Base-by-base conservation (phyloP, 2,797 vertebrate genomes). In the Molossus molossus region DNA sequence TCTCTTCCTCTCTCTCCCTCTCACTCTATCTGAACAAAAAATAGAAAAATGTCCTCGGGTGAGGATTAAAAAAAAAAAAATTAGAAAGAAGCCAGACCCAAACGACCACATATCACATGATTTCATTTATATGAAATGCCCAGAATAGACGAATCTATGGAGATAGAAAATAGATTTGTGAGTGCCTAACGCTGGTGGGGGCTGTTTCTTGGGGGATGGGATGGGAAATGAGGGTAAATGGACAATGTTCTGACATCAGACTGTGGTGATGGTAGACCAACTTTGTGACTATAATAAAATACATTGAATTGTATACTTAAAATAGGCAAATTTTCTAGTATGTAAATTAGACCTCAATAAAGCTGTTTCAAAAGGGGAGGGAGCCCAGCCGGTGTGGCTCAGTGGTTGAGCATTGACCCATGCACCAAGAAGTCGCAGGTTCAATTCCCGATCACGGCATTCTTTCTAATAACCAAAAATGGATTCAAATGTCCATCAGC, bases 141-240 rank as follows among this genome's bases (percentile, higher is more conserved):
- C 11, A 21, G 83, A 45, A n/a, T 0, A 75, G 53, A 65, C 33
- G 33, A 12, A 12, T 21, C 33, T 57, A 2, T 14, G 25, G 64
- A 37, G 90, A 89, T 6, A 7, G 29, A 64, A 29, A 48, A 9
- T 6, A 45, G 62, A 45, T 60, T 12, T 2, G 13, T 29, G 14
- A n/a, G 25, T 48, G 23, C 65, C 60, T 1, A 14, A 15, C n/a
- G 48, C 53, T 37, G 40, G 9, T 9, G 17, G 9, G 1, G 2
- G 65, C 15, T 33, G 65, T 33, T 67, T 67, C 29, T 67, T 33
- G 64, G 60, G 7, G 1, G 14, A 1, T 3, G 33, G 4, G n/a
- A 1, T 2, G 17, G 1, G 62, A 21, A 17, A 7, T 17, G 53
- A 27, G 53, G 18, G 9, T 40, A 27, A n/a, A 17, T 1, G 17